phyloP scores from a whole-genome alignment of 1,140 invertebrate genomes.

The Chymomyza costata region DNA sequence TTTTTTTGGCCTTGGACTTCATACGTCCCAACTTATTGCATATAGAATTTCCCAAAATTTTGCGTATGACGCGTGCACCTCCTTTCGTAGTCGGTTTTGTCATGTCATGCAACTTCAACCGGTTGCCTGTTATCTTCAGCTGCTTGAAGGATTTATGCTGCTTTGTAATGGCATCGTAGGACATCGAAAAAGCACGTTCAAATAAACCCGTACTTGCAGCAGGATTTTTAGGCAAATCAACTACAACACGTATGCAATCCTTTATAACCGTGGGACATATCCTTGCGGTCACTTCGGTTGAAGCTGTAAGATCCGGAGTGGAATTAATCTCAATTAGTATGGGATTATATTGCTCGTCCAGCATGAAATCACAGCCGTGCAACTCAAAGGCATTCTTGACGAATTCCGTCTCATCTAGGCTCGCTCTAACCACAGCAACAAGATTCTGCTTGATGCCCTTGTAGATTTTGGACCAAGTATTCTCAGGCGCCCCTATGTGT shows the following conservation, averaged over 20 bases:
- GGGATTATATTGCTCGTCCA: slow-evolving; percentile 87
- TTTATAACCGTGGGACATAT: slow-evolving; percentile 87
- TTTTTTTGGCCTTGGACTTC: no score
- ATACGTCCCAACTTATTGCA: no score
- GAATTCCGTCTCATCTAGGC: slow-evolving; percentile 84
- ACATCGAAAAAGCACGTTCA: slow-evolving; percentile 60
- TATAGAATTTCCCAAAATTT: no score
- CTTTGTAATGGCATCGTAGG: slow-evolving; percentile 15
- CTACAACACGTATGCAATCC: slow-evolving; percentile 88
- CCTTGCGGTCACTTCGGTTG: slow-evolving; percentile 85
- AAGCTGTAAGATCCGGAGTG: slow-evolving; percentile 87
- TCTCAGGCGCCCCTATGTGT: slow-evolving; percentile 51
- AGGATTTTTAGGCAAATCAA: slow-evolving; percentile 76
- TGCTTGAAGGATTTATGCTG: not conserved
- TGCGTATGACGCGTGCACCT: no score
- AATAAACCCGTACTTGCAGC: slow-evolving; percentile 77
- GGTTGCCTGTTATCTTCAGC: slow-evolving; percentile 12
- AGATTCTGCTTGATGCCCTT: slow-evolving; percentile 90
- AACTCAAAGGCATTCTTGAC: slow-evolving; percentile 89
- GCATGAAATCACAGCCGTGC: slow-evolving; percentile 94
- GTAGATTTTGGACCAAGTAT: slow-evolving; percentile 83
- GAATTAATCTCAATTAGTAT: slow-evolving; percentile 96
- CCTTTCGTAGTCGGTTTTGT: no score
- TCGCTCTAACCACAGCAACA: slow-evolving; percentile 83
- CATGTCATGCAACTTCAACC: slow-evolving; percentile 4